A percentile compares a stretch with the other conserved stretches of the same genome.
phyloP scores from a whole-genome alignment of 2,888 invertebrate genomes.

The Actias luna region DNA sequence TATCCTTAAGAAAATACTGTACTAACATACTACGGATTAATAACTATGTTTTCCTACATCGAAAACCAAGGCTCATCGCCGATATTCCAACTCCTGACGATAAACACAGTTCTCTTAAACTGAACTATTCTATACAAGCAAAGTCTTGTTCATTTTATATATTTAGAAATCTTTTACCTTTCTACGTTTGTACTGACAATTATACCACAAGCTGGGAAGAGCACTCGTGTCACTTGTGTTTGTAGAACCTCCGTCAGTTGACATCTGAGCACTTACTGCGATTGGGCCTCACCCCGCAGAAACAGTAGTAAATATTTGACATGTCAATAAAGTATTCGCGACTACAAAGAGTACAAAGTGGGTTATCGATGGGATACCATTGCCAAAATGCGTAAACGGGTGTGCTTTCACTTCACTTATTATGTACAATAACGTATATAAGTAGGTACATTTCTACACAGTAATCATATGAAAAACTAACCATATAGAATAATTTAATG shows the following conservation, averaged over 20 bases:
- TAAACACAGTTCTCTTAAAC: no score
- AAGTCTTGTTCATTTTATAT: no score
- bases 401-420: constrained; percentile 15
- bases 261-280: constrained; percentile 49
- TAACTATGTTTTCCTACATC: no score
- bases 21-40: no score
- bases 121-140: no score
- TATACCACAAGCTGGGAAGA: constrained; percentile 2
- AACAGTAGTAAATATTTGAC: constrained; percentile 38
- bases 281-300: constrained; percentile 37
- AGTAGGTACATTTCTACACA: no score
- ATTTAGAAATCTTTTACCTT: no score
- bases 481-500: constrained; percentile 23
- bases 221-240: constrained; percentile 24
- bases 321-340: constrained; percentile 20
- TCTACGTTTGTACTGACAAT: neutral
- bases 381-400: constrained; percentile 1
- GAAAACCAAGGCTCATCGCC: no score
- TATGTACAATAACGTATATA: constrained; percentile 24
- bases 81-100: no score
- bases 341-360: constrained; percentile 36
- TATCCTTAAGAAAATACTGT: no score
- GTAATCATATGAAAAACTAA: no score
- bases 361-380: constrained; percentile 38
- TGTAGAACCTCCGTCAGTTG: constrained; percentile 27